Base-by-base conservation (phyloP, 1,140 invertebrate species). In the Lasaia peninsularis region DNA sequence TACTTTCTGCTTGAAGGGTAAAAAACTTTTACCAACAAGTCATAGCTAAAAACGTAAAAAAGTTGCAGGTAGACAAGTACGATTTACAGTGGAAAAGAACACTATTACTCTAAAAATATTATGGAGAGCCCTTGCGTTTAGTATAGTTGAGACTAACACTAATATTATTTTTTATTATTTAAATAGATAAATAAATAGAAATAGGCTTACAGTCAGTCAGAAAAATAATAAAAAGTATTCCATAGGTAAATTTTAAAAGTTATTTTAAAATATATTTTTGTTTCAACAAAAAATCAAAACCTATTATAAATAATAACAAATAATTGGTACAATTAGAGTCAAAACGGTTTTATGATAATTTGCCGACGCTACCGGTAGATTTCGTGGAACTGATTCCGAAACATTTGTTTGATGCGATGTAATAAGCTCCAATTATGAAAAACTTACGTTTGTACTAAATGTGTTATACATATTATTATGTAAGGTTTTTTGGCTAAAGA, bases 341-440 rank as follows among this genome's bases (percentile, higher is more conserved):
- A 58, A 60, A 69, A 66, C 60, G 58, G 62, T 61, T 65, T 56
- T 60, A 65, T 63, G 49, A 63, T 77, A 71, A 76, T 78, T 77
- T 76, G 82, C 80, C 44, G 73, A 83, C 80, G 65, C 69, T 87
- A 87, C 82, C n/a, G 40, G 33, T 62, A 56, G 67, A 65, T 82
- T 83, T 86, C 81, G 75, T 76, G 80, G 83, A 86, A 86, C 69
- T 65, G 78, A 86, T 82, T 81, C 82, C 76, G 61, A 72, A 78
- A 65, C 76, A 83, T 86, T 86, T 86, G 78, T 86, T 81, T 86
- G 81, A 86, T 86, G 83, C 76, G 69, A 67, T 65, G 74, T 86
- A 86, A 86, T 86, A 82, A 85, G 80, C 67, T 67, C 65, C 80
- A 83, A 85, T 86, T 86, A 86, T 83, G 71, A 78, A 77, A 81